phyloP scores from a whole-genome alignment of 1,140 invertebrate genomes.

The Drosophila arizonae region DNA sequence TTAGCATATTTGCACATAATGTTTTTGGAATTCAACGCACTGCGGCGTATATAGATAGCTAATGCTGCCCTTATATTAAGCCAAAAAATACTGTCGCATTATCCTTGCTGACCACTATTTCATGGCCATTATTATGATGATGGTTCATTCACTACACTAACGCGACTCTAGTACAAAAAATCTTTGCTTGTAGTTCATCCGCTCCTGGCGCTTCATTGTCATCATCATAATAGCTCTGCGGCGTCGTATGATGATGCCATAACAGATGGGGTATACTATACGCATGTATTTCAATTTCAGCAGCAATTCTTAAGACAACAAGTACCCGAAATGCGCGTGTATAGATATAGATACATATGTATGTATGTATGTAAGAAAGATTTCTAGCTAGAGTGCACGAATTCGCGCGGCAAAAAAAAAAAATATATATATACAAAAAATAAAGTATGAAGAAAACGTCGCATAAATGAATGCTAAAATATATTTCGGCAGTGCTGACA shows the following conservation, averaged over 20 bases:
- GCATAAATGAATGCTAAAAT: conserved; percentile 79
- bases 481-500: conserved; percentile 55
- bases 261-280: conserved; percentile 48
- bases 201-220: conserved; percentile 21
- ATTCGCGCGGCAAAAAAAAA: conserved; percentile 65
- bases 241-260: conserved; percentile 64
- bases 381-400: conserved; percentile 68
- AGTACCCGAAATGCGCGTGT: conserved; percentile 67
- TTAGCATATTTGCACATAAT: too few species aligned
- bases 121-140: background rate
- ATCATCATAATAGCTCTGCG: conserved; percentile 36
- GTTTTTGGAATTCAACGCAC: too few species aligned
- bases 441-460: conserved; percentile 40
- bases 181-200: conserved; percentile 6
- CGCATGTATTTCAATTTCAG: conserved; percentile 62
- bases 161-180: background rate
- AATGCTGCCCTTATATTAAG: background rate
- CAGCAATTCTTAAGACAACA: conserved; percentile 41
- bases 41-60: background rate
- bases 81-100: background rate
- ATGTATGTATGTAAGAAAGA: conserved; percentile 60
- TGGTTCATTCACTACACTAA: too few species aligned
- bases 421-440: background rate
- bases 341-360: conserved; percentile 3
- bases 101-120: background rate